Conservation (phyloP, 64 coral and sea anemone genomes). For the Exaiptasia diaphana region DNA sequence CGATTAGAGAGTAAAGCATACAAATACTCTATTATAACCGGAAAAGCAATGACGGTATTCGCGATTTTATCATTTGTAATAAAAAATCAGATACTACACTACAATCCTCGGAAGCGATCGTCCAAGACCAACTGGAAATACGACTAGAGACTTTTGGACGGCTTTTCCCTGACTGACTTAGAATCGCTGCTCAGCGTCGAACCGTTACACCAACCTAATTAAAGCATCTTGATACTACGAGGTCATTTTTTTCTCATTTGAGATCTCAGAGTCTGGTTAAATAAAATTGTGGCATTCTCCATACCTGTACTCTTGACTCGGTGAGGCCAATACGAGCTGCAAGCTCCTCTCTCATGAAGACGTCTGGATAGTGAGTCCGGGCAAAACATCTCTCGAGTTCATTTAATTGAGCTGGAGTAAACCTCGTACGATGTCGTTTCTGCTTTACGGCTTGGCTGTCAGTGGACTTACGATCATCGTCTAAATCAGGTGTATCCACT, state of each 20-base stretch:
- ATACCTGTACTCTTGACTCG: slow-evolving; percentile 97
- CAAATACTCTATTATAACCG: slow-evolving; percentile 95
- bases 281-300: slow-evolving; percentile 35
- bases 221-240: slow-evolving; percentile 67
- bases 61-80: slow-evolving; percentile 97
- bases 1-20: slow-evolving; percentile 94
- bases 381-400: slow-evolving; percentile 95
- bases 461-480: slow-evolving; percentile 83
- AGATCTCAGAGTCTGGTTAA: slow-evolving; percentile 28
- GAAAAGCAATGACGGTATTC: slow-evolving; percentile 65
- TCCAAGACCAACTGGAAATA: background rate
- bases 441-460: slow-evolving; percentile 89
- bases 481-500: slow-evolving; percentile 77
- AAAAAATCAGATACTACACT: slow-evolving; percentile 75
- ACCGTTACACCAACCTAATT: slow-evolving; percentile 98
- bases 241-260: slow-evolving; percentile 85
- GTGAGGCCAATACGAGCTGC: slow-evolving; percentile 90
- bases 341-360: slow-evolving; percentile 97
- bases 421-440: slow-evolving; percentile 95
- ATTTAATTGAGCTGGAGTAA: slow-evolving; percentile 94
- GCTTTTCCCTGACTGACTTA: background rate
- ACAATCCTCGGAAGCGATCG: background rate
- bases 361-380: slow-evolving; percentile 91
- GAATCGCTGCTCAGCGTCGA: background rate
- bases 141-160: too few species aligned